Base-by-base conservation (phyloP, 2,797 vertebrate species). In the Propithecus deckenii region DNA sequence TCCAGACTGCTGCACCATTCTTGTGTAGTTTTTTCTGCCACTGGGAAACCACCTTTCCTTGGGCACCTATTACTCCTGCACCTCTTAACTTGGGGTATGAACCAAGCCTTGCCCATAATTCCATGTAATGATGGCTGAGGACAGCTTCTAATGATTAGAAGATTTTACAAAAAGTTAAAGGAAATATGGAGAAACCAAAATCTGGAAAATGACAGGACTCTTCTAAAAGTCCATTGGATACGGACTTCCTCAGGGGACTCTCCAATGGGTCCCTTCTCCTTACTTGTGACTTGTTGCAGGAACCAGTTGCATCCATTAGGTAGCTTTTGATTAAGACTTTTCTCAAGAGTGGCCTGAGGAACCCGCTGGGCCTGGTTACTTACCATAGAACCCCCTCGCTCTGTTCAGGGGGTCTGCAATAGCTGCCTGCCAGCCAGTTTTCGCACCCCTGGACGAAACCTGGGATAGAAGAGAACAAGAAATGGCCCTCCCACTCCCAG, bases 301-400 rank as follows among this genome's bases (percentile, higher is more conserved):
- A 59, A 75, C 7, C 35, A 50, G 30, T 14, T 50, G 17, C 2
- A 63, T 10, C 10, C 5, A 38, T 1, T 12, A 59, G n/a, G 28
- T 84, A 84, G 14, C 28, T 71, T 92, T 72, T 78, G 59, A 65
- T 35, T 5, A 38, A 28, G 20, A 9, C 86, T 79, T 14, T 57
- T 79, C 52, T 79, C 63, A 65, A 95, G 92, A 96, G 94, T 25
- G 91, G 43, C 61, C 46, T 38, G 59, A 91, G 46, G 46, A 75
- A 67, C 25, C 3, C 1, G 0, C 7, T 48, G 14, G 13, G 52
- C 25, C 41, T 10, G n/a, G 30, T 75, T 78, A 48, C 63, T 91
- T 86, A 81, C 23, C 11, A 46, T 59, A 7, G 38, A 25, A 28
- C 32, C 13, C 10, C 48, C 20, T 38, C 6, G 7, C 52, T 83